Percentiles rank a stretch among this genome's conserved stretches.
Evolutionary conservation across 2,113 vertebrate species (phyloP).

Genomic region (Archocentrus centrarchus): DNA sequence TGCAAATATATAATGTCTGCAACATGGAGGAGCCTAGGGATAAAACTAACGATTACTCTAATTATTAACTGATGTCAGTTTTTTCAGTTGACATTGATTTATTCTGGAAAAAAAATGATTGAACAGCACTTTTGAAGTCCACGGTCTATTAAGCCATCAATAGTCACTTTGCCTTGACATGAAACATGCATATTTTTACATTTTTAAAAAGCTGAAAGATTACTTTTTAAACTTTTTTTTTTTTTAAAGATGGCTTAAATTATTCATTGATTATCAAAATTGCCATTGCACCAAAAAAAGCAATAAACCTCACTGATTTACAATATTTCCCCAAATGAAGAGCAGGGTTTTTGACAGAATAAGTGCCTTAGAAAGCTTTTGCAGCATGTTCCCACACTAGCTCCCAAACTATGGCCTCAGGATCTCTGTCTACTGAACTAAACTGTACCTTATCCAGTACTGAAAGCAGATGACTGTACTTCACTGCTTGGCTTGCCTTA

Average conservation of each 20-base stretch:
- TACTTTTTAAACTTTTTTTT: not conserved
- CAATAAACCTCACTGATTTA: not conserved
- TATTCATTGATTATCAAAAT: not conserved
- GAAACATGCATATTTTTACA: conserved; percentile 11
- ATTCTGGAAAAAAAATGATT: not conserved
- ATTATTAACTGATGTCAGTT: not conserved
- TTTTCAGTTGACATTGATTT: conserved; percentile 13
- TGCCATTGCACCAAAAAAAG: not conserved
- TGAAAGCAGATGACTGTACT: conserved; percentile 4
- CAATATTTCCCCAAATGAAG: conserved; percentile 2
- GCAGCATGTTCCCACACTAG: not conserved
- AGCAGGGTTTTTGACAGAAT: conserved; percentile 1
- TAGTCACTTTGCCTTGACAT: not conserved
- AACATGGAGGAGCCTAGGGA: not conserved
- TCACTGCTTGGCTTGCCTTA: conserved; percentile 4
- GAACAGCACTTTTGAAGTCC: conserved; percentile 5
- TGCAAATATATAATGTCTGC: not conserved
- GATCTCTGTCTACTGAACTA: conserved; percentile 19
- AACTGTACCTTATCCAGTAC: conserved; percentile 13
- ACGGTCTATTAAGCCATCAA: not conserved
- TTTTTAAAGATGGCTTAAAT: not conserved
- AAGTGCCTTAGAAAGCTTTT: not conserved
- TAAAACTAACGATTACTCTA: not conserved
- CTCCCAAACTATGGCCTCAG: not conserved
- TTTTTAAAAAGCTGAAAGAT: not conserved